These are phyloP conservation scores for Rhineura floridana DNA, from an alignment of 2,113 vertebrate genomes.

Conservation along the genomic window DNA sequence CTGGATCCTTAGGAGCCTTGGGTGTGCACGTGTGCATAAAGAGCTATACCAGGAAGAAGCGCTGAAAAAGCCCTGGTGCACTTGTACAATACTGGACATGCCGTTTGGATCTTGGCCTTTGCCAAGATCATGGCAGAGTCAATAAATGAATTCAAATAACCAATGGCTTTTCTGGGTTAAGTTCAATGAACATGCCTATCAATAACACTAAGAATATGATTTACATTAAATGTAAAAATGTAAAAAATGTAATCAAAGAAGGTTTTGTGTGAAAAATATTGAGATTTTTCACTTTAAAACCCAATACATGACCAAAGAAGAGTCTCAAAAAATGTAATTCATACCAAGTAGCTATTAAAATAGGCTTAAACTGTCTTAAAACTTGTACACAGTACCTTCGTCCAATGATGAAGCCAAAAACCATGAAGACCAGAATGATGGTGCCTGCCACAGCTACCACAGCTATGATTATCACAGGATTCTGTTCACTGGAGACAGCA, in stretches of 20 bases:
- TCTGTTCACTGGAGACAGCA: constrained; percentile 96
- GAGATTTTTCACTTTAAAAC: not conserved
- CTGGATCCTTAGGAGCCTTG: not conserved
- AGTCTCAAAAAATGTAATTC: not conserved
- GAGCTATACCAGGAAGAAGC: not conserved
- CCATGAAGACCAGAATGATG: constrained; percentile 99
- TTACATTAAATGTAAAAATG: not conserved
- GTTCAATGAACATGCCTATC: not conserved
- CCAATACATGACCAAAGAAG: not conserved
- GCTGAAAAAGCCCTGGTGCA: not conserved
- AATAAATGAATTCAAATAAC: not conserved
- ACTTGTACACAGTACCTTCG: constrained; percentile 86
- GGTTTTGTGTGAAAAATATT: not conserved
- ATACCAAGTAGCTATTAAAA: not conserved
- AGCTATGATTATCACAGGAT: constrained; percentile 98
- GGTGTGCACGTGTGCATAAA: not conserved
- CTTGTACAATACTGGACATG: not conserved
- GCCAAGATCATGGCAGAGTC: not conserved
- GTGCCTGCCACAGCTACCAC: constrained; percentile 98
- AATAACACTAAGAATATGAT: not conserved
- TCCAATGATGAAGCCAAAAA: constrained; percentile 99
- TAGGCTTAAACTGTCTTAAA: not conserved
- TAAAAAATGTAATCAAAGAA: not conserved
- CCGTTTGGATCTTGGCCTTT: not conserved
- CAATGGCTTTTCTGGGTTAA: not conserved